Percentiles rank a stretch among this genome's conserved stretches.
These are phyloP conservation scores for Anoplopoma fimbria DNA, from an alignment of 2,113 vertebrate species.

Conservation along the genomic window DNA sequence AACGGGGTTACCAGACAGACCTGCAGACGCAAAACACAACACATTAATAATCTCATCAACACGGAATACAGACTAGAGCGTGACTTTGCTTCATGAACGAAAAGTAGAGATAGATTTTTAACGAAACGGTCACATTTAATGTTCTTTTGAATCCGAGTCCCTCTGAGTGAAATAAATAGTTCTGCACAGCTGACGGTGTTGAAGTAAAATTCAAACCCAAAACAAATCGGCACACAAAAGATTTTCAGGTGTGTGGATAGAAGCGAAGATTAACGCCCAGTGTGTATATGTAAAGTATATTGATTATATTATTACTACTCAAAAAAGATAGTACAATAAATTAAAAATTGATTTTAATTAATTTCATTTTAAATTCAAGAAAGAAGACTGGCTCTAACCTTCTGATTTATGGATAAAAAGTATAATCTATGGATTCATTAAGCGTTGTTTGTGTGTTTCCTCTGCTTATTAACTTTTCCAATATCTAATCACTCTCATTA, in stretches of 20 bases:
- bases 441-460: not conserved
- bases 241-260: not conserved
- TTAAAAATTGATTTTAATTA: too few species aligned
- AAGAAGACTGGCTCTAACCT: not conserved
- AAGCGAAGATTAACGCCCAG: too few species aligned
- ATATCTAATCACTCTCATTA: not conserved
- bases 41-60: not conserved
- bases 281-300: not conserved
- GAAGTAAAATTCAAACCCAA: not conserved
- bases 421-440: not conserved
- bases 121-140: not conserved
- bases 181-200: not conserved
- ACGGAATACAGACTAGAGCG: not conserved
- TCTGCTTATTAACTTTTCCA: not conserved
- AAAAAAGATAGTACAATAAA: not conserved
- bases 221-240: not conserved
- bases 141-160: not conserved
- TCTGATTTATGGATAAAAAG: not conserved
- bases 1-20: conserved; percentile 91
- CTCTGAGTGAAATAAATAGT: not conserved
- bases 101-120: not conserved
- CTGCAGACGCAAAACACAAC: conserved; percentile 72
- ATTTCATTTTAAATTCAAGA: too few species aligned
- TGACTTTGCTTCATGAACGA: not conserved
- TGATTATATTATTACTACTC: too few species aligned